A percentile compares a stretch with the other conserved stretches of the same genome.
Evolutionary conservation across 2,888 invertebrate genomes (phyloP).

Genomic region (Drosophila vallismaia): DNA sequence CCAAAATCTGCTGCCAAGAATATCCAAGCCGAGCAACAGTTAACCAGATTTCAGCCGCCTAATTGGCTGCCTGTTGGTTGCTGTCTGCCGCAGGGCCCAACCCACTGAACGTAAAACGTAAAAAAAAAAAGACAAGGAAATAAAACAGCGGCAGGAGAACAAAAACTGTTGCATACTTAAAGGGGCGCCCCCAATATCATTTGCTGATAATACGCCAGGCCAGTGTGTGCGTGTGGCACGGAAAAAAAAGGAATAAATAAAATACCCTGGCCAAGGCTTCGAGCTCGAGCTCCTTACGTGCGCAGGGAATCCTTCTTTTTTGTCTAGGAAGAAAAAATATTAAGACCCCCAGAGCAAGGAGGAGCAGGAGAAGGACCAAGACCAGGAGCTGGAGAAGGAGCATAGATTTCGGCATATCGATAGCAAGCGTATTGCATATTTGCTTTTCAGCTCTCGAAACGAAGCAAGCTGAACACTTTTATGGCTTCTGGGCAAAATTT

Average conservation of each 20-base stretch:
- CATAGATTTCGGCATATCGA: constrained; percentile 74
- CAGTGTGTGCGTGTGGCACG: constrained; percentile 9
- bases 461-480: constrained; percentile 58
- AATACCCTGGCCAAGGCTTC: constrained; percentile 42
- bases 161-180: constrained; percentile 78
- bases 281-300: constrained; percentile 10
- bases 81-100: constrained; percentile 31
- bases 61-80: constrained; percentile 47
- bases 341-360: background rate
- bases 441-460: constrained; percentile 40
- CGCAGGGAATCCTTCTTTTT: constrained; percentile 10
- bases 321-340: constrained; percentile 34
- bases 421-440: constrained; percentile 57
- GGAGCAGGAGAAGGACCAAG: constrained; percentile 27
- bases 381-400: constrained; percentile 30
- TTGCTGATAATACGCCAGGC: constrained; percentile 51
- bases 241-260: constrained; percentile 53
- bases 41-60: constrained; percentile 45
- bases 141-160: constrained; percentile 13
- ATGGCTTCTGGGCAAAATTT: constrained; percentile 76
- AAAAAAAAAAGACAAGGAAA: constrained; percentile 17
- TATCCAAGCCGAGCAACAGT: constrained; percentile 41
- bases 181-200: constrained; percentile 70
- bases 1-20: constrained; percentile 54
- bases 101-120: constrained; percentile 4